A percentile compares a stretch with the other conserved stretches of the same genome.
Conservation (phyloP, 2,797 vertebrate species). For the Pempheris klunzingeri region DNA sequence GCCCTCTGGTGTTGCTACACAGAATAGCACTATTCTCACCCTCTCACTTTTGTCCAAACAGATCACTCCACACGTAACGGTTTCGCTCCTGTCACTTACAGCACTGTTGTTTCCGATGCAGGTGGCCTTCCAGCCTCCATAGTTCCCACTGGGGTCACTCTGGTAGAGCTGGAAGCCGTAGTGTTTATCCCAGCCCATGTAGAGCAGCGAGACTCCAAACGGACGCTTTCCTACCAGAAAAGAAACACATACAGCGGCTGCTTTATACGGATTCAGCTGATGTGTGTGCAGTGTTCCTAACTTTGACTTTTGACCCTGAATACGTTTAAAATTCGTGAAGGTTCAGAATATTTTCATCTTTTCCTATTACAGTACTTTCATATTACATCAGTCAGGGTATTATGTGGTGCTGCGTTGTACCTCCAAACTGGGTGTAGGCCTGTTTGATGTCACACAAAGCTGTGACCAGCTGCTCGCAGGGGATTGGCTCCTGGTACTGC, state of each 20-base stretch:
- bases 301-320: background rate
- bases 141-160: slow-evolving; percentile 98
- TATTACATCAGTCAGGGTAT: background rate
- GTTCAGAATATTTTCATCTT: background rate
- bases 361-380: background rate
- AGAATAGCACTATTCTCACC: background rate
- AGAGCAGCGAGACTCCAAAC: slow-evolving; percentile 97
- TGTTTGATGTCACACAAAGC: slow-evolving; percentile 96
- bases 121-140: slow-evolving; percentile 98
- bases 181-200: slow-evolving; percentile 99
- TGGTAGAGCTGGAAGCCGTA: slow-evolving; percentile 99
- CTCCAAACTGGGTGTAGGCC: slow-evolving; percentile 97
- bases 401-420: slow-evolving; percentile 71
- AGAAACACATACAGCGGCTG: background rate
- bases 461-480: slow-evolving; percentile 95
- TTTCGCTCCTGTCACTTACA: slow-evolving; percentile 81
- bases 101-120: slow-evolving; percentile 99
- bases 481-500: slow-evolving; percentile 95
- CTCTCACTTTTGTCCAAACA: background rate
- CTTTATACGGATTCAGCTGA: background rate
- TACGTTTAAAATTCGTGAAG: background rate
- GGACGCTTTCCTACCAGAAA: slow-evolving; percentile 77
- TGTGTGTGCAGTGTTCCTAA: background rate
- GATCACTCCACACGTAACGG: no score
- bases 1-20: slow-evolving; percentile 31